Base-by-base conservation (phyloP, 1,140 invertebrate genomes). In the Ericerus pela region DNA sequence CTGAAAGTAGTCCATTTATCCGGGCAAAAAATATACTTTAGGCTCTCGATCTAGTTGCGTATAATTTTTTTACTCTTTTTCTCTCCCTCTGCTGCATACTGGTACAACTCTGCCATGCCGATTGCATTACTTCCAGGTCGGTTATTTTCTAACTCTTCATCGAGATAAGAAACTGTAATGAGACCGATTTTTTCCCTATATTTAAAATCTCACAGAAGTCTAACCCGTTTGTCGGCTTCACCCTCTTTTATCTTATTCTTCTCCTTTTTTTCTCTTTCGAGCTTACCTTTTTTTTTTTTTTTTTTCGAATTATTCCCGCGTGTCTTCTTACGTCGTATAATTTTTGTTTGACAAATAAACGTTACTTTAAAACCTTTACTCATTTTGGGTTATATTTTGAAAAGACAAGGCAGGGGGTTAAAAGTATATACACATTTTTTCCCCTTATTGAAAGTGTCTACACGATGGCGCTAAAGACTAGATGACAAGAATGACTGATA, bases 221-320 rank as follows among this genome's bases (percentile, higher is more conserved):
- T 47, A 47, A 47, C 41, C 41, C 41, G 41, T 47, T 47, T 47
- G 41, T 47, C 41, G 41, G 41, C 41, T 47, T 47, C 41, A 24
- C 10, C 14, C 41, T 24, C 20, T 47, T 47, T 47, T 33, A 24
- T 41, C 18, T n/a, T n/a, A n/a, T n/a, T n/a, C 10, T 24, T 8
- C 41, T 2, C 8, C 10, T n/a, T n/a, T 33, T 33, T 33, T 33
- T 33, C n/a, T 33, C 26, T 10, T 14, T 22, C 18, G 41, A 33
- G 41, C 26, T 12, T 47, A 12, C 20, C 41, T 47, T 47, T 47
- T 47, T 47, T n/a, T n/a, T n/a, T n/a, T n/a, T n/a, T n/a, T n/a
- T n/a, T n/a, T n/a, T n/a, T n/a, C n/a, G n/a, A n/a, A n/a, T n/a
- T n/a, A n/a, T n/a, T n/a, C n/a, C n/a, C n/a, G n/a, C n/a, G n/a